These are phyloP conservation scores for Umimayanthus chanpuru DNA, from an alignment of 92 coral and sea anemone genomes.

Conservation along the genomic window DNA sequence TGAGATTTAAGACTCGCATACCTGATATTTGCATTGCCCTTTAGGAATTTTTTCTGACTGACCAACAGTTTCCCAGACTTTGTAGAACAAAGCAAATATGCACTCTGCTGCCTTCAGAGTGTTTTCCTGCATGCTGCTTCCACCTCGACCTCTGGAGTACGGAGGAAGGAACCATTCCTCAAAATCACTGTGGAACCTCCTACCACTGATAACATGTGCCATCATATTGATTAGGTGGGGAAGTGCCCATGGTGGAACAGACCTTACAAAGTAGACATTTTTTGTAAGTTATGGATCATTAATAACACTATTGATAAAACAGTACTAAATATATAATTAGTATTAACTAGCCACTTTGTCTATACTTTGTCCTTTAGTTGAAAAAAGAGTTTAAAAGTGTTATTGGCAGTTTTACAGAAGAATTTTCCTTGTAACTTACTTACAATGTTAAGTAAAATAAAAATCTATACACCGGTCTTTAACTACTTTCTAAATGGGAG, in stretches of 20 bases:
- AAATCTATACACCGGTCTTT: too few relatives aligned
- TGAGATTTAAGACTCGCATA: neutral
- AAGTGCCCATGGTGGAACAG: conserved; percentile 57
- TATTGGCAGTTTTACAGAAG: too few relatives aligned
- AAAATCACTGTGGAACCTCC: conserved; percentile 44
- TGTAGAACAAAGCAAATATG: neutral
- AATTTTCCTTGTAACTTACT: too few relatives aligned
- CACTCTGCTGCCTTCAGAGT: conserved; percentile 28
- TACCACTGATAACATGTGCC: conserved; percentile 59
- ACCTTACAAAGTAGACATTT: conserved; percentile 25
- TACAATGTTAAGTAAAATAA: too few relatives aligned
- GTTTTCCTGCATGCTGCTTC: conserved; percentile 5
- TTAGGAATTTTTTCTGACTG: neutral
- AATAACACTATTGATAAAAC: neutral
- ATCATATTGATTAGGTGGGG: too few relatives aligned
- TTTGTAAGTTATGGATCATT: neutral
- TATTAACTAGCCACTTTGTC: neutral
- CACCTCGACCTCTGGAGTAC: conserved; percentile 23
- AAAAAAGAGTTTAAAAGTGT: too few relatives aligned
- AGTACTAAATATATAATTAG: too few relatives aligned
- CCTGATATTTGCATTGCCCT: conserved; percentile 15
- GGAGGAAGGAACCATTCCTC: conserved; percentile 45
- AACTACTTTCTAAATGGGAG: too few relatives aligned
- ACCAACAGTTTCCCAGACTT: neutral
- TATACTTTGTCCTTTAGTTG: too few relatives aligned